A percentile compares a stretch with the other conserved stretches of the same genome.
Evolutionary conservation across 2,113 vertebrate species (phyloP).

Genomic region (Copsychus sechellarum): DNA sequence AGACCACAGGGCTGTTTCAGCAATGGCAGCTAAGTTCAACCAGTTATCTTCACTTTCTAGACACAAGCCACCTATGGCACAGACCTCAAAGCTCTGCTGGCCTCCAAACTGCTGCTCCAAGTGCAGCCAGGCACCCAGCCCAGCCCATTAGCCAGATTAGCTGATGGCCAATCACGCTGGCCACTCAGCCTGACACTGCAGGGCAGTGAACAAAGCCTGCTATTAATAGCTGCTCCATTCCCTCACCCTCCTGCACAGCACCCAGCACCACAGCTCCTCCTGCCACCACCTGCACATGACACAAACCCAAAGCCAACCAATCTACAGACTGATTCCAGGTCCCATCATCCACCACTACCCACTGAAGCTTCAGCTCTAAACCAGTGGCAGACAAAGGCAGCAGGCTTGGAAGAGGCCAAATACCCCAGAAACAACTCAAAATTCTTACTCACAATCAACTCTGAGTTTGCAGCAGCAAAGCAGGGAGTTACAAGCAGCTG

Average conservation of each 20-base stretch:
- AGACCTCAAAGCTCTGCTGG: background rate
- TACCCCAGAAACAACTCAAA: background rate
- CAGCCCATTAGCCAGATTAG: background rate
- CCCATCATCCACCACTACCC: background rate
- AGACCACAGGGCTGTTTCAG: background rate
- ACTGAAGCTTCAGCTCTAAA: background rate
- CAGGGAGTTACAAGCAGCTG: background rate
- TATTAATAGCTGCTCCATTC: background rate
- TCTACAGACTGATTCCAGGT: background rate
- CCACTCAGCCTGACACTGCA: background rate
- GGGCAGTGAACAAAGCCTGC: background rate
- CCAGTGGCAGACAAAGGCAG: background rate
- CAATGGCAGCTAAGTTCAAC: background rate
- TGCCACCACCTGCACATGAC: background rate
- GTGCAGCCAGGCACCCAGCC: background rate
- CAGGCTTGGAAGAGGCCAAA: background rate
- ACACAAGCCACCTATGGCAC: background rate
- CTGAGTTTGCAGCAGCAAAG: background rate
- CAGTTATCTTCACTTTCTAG: background rate
- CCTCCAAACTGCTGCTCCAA: background rate
- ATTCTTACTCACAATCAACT: fast-evolving
- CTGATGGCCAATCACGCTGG: background rate
- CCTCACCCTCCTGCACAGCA: background rate
- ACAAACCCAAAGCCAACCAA: background rate
- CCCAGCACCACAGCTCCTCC: background rate